Conservation (phyloP, 2,797 vertebrate genomes). For the Pachyuromys duprasi region DNA sequence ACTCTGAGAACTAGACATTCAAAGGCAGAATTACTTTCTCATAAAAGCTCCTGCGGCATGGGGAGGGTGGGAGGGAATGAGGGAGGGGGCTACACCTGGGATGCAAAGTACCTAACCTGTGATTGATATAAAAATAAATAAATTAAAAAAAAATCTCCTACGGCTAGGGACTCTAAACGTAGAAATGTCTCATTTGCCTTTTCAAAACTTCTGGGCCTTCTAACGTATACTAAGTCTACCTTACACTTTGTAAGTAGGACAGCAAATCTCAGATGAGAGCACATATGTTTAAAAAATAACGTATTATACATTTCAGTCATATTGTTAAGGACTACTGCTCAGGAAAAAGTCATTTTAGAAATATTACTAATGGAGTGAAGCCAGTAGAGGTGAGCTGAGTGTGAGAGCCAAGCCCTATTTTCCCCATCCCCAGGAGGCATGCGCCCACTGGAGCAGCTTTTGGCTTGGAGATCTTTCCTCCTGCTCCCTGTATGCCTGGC, state of each 20-base stretch:
- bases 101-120: too few species aligned
- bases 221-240: not conserved
- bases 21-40: not conserved
- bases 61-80: too few species aligned
- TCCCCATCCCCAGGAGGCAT: too few species aligned
- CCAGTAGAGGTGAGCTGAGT: too few species aligned
- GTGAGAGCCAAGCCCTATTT: too few species aligned
- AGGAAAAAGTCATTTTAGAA: too few species aligned
- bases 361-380: too few species aligned
- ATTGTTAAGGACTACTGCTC: not conserved
- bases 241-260: not conserved
- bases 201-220: not conserved
- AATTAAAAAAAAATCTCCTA: not conserved
- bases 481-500: too few species aligned
- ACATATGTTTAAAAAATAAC: not conserved
- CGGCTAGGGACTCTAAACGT: not conserved
- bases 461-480: too few species aligned
- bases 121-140: too few species aligned
- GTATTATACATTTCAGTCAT: not conserved
- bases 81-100: too few species aligned
- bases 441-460: too few species aligned
- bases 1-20: not conserved
- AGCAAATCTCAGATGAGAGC: not conserved
- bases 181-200: not conserved
- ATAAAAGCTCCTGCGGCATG: not conserved